Evolutionary conservation across 2,113 vertebrate species (phyloP), one percentile per base, ranked within the genome.

Genomic region (Burhinus bistriatus): DNA sequence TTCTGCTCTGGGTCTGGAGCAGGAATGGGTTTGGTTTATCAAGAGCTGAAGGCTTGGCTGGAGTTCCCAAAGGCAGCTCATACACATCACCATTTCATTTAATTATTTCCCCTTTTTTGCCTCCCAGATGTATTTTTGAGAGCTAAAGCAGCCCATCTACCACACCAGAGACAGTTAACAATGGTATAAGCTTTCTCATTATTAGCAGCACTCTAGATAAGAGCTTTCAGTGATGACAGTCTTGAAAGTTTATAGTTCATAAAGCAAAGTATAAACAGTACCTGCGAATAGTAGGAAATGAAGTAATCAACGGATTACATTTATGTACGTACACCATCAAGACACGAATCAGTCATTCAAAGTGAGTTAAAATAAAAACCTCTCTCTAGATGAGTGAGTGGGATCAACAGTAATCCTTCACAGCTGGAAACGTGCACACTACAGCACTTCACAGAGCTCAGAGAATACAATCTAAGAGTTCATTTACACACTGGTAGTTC

Each of bases 331-430:
- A 61, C 17, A 54, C 25, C 27, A 89, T 30, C 1, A 3, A 84
- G 57, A 54, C 27, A 8, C 3, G 9, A 76, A 91, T 65, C 72
- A 91, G 34, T 82, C 49, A 52, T 69, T 75, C 61, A 19, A 65
- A 93, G 45, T 5, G 2, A 85, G 30, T 42, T 62, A 61, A 89
- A 91, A 83, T 40, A 54, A 58, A 89, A 90, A 32, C 12, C 23
- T 75, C 58, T 69, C 65, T 52, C 30, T n/a, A 52, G 57, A 70
- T 76, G 29, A 95, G 70, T 54, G 57, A 51, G 36, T 57, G 57
- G 49, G 82, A 97, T 91, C 81, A 87, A 32, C 57, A 76, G 49
- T 76, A 95, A 90, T 72, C 62, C 78, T 89, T 89, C 94, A 68
- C 83, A 91, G 84, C 34, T 79, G 73, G 73, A 80, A 19, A 11